Percentiles rank a stretch among this genome's conserved stretches.
Conservation (phyloP, 1,140 invertebrate genomes). For the Magallana ariakensis region DNA sequence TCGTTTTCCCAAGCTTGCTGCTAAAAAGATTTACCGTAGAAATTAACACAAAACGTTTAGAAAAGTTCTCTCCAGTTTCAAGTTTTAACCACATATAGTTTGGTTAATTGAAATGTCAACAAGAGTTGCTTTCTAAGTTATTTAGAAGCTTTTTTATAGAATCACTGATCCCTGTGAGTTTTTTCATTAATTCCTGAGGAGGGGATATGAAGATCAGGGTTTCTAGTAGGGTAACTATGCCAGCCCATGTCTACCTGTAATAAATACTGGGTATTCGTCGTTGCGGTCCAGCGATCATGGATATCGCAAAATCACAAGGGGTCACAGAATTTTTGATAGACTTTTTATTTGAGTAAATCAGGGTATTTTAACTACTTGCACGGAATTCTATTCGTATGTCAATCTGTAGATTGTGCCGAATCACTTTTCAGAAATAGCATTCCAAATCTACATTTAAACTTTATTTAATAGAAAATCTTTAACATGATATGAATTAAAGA, state of each 20-base stretch:
- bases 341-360: not conserved
- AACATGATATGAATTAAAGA: slow-evolving; percentile 2
- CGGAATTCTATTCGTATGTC: slow-evolving; percentile 3
- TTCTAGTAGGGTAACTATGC: not conserved
- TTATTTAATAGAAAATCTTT: not conserved
- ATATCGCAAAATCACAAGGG: not conserved
- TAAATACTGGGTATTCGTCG: not conserved
- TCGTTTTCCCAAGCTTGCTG: too few species aligned
- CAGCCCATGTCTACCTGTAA: not conserved
- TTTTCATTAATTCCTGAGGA: not conserved
- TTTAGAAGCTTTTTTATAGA: too few species aligned
- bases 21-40: too few species aligned
- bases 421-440: not conserved
- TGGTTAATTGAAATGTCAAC: too few species aligned
- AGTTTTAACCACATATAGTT: too few species aligned
- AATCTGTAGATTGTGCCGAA: not conserved
- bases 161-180: too few species aligned
- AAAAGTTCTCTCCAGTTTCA: too few species aligned
- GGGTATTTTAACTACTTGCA: slow-evolving; percentile 14
- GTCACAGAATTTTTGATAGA: slow-evolving; percentile 18
- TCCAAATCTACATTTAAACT: slow-evolving; percentile 5
- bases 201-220: not conserved
- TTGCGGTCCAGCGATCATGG: not conserved
- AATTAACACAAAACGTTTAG: too few species aligned
- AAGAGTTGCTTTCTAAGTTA: too few species aligned